These are phyloP conservation scores for Dasypolia templi DNA, from an alignment of 2,888 invertebrate species.

Conservation along the genomic window DNA sequence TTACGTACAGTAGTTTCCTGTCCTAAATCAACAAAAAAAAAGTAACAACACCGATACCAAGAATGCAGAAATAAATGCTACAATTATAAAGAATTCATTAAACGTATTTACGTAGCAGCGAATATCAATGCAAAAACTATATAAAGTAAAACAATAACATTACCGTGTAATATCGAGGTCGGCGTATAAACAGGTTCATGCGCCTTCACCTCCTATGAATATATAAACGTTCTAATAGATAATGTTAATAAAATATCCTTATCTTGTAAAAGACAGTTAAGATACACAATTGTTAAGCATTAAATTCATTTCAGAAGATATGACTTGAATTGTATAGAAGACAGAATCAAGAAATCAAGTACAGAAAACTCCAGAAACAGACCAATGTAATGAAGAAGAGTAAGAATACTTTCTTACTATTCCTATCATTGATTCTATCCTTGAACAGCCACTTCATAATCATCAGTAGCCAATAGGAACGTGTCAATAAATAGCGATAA, in stretches of 20 bases:
- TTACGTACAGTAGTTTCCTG: conserved; percentile 38
- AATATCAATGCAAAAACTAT: conserved; percentile 50
- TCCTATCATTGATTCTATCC: neutral
- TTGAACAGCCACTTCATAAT: neutral
- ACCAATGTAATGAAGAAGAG: neutral
- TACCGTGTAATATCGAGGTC: conserved; percentile 50
- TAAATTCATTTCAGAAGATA: neutral
- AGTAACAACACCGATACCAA: conserved; percentile 8
- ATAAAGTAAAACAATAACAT: conserved; percentile 53
- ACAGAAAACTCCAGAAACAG: neutral
- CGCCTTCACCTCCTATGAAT: conserved; percentile 48
- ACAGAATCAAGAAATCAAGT: neutral
- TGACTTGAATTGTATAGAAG: neutral
- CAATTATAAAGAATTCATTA: conserved; percentile 40
- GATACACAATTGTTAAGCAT: neutral
- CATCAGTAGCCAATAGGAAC: neutral
- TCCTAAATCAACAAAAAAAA: conserved; percentile 21
- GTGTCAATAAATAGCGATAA: neutral
- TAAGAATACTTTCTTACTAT: neutral
- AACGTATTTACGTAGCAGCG: conserved; percentile 31
- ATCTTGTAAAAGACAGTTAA: conserved; percentile 9
- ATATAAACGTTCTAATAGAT: conserved; percentile 38
- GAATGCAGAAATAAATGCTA: conserved; percentile 29
- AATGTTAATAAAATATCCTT: conserved; percentile 25
- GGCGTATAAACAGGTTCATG: conserved; percentile 43